These are phyloP conservation scores for Penaeus chinensis DNA, from an alignment of 1,140 invertebrate species.

Conservation along the genomic window DNA sequence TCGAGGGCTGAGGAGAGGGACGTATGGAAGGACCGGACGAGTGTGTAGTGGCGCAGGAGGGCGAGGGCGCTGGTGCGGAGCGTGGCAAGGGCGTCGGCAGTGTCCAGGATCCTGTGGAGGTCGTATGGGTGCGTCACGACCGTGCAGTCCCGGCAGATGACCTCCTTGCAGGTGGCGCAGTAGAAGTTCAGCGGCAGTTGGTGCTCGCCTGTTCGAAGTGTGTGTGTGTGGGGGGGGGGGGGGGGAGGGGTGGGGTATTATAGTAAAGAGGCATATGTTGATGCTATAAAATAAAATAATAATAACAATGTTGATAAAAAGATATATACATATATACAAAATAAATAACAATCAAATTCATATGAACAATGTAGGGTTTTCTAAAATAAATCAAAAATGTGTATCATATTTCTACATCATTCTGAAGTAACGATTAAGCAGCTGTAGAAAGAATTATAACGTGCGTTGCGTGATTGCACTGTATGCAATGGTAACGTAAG, in stretches of 20 bases:
- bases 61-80: slow-evolving; percentile 35
- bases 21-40: slow-evolving; percentile 26
- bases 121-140: slow-evolving; percentile 21
- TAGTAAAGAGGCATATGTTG: no score
- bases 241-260: no score
- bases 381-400: no score
- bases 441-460: no score
- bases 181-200: slow-evolving; percentile 25
- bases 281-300: no score
- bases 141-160: slow-evolving; percentile 42
- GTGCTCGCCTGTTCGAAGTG: slow-evolving; percentile 14
- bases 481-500: no score
- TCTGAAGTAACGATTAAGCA: no score
- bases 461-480: no score
- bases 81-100: slow-evolving; percentile 34
- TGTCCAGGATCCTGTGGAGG: slow-evolving; percentile 38
- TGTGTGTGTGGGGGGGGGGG: no score
- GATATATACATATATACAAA: not conserved
- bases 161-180: slow-evolving; percentile 39
- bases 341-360: no score
- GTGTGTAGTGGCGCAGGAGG: slow-evolving; percentile 36
- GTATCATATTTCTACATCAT: no score
- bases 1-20: not conserved
- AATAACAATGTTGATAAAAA: not conserved
- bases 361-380: no score